Evolutionary conservation across 2,113 vertebrate genomes (phyloP), one percentile per base, ranked within the genome.

Genomic region (Semnornis frantzii): DNA sequence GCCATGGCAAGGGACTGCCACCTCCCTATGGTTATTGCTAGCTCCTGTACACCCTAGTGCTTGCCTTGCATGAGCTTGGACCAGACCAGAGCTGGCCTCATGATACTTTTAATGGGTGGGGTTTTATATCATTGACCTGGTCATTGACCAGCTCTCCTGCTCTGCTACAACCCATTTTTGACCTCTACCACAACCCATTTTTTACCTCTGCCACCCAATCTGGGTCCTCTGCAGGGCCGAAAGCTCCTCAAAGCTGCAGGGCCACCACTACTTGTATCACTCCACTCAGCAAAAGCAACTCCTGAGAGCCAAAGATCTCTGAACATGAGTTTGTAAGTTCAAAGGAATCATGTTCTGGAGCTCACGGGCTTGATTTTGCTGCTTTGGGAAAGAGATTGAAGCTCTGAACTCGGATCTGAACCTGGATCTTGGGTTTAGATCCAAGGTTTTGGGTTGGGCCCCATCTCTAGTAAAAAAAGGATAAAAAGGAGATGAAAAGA

Each of bases 401-500:
- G 64, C 81, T 77, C 65, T 94, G 89, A 95, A 94, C 90, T 92
- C 85, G 27, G 44, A 78, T 90, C 77, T 94, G 85, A 94, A 85
- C 85, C 90, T 93, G 95, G 72, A 42, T 68, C 85, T 62, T 64
- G 90, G 71, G 85, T 89, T 90, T 96, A 87, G 73, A 89, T 88
- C 95, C 95, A 92, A 95, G 78, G 52, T 69, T 95, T 96, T 85
- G 83, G 60, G 83, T 46, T 92, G 96, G 87, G 83, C 85, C 89
- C 73, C 89, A 77, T 89, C 90, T 78, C 89, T 69, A 91, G 90
- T 79, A 18, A 76, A 92, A 97, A 95, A 31, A 44, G 39, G 64
- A 30, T 66, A 66, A 94, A 93, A 52, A 94, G 68, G 64, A 95
- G 85, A 97, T 97, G 93, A 96, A 97, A 97, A 97, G 79, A 95